These are phyloP conservation scores for Petrocephalus sullivani DNA, from an alignment of 2,797 vertebrate species.

Conservation along the genomic window DNA sequence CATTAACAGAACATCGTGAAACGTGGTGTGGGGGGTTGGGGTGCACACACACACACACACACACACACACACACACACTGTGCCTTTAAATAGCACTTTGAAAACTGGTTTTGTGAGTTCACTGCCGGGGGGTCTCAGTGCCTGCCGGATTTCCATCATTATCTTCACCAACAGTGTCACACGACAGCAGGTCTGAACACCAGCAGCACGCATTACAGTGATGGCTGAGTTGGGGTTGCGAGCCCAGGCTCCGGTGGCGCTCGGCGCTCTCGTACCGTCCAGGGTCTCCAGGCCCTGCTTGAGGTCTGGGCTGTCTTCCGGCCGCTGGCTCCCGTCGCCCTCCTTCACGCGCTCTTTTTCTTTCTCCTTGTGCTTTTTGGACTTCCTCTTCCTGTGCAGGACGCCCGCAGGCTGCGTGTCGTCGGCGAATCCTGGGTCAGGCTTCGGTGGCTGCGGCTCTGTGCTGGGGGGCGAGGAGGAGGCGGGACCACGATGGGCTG, in stretches of 20 bases:
- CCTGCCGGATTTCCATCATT: background rate
- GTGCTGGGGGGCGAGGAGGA: background rate
- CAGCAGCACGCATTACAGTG: background rate
- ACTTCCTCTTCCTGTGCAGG: slow-evolving; percentile 68
- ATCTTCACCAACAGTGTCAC: background rate
- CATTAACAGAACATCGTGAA: slow-evolving; percentile 51
- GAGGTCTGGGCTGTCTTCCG: slow-evolving; percentile 62
- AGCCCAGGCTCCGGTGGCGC: background rate
- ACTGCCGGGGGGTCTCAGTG: background rate
- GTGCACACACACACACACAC: no score
- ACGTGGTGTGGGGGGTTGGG: slow-evolving; percentile 8
- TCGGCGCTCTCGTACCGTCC: slow-evolving; percentile 50
- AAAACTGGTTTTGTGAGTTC: background rate
- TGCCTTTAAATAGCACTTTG: background rate
- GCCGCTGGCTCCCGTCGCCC: slow-evolving; percentile 51
- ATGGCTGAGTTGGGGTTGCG: background rate
- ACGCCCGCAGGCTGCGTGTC: slow-evolving; percentile 52
- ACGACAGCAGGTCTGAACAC: background rate
- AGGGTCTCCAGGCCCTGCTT: slow-evolving; percentile 58
- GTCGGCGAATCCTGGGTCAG: background rate
- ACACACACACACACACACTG: background rate
- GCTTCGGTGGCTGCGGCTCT: background rate
- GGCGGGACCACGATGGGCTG: background rate
- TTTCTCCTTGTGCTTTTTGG: slow-evolving; percentile 74
- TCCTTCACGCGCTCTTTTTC: slow-evolving; percentile 63